Percentiles rank a stretch among this genome's conserved stretches.
These are phyloP conservation scores for Formica exsecta DNA, from an alignment of 1,140 invertebrate species.

Conservation along the genomic window DNA sequence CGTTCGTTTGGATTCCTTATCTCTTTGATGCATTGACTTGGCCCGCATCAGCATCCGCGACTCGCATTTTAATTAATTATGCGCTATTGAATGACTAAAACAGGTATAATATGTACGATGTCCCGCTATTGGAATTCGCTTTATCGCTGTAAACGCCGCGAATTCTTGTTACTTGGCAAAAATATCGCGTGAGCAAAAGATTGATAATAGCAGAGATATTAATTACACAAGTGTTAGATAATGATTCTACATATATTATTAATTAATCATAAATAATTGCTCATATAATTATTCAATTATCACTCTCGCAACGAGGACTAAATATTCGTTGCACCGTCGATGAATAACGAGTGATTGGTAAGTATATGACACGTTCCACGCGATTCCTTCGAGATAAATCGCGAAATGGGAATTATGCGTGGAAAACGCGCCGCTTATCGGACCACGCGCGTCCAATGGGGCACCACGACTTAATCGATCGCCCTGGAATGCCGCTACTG, in stretches of 20 bases:
- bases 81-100: constrained; percentile 32
- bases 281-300: not conserved
- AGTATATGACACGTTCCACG: not conserved
- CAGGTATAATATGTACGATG: constrained; percentile 53
- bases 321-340: not conserved
- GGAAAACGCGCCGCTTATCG: constrained; percentile 61
- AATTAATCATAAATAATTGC: constrained; percentile 11
- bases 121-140: not conserved
- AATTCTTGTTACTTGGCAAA: not conserved
- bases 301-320: not conserved
- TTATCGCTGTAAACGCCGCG: not conserved
- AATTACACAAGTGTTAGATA: not conserved
- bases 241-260: not conserved
- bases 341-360: not conserved
- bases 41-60: constrained; percentile 66
- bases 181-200: not conserved
- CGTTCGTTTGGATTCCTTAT: constrained; percentile 54
- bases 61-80: constrained; percentile 46
- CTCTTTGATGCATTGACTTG: constrained; percentile 61
- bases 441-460: constrained; percentile 39
- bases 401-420: constrained; percentile 49
- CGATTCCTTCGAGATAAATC: constrained; percentile 34
- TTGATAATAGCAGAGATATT: constrained; percentile 15
- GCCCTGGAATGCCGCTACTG: constrained; percentile 71
- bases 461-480: constrained; percentile 74